Base-by-base conservation (phyloP, 2,797 vertebrate genomes). In the Synaphobranchus kaupii region DNA sequence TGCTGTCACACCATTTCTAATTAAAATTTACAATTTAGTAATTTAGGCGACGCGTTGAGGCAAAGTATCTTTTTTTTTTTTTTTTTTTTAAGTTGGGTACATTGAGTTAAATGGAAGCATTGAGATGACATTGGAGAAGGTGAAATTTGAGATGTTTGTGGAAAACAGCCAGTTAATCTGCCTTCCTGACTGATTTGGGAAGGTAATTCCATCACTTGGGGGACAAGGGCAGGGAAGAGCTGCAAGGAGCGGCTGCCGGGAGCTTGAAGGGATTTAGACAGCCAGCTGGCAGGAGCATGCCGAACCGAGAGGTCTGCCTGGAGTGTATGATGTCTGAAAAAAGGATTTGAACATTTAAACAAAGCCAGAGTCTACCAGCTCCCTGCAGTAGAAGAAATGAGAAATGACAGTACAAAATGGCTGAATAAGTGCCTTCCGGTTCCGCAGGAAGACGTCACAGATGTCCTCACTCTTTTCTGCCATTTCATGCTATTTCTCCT, bases 401-500 rank as follows among this genome's bases (percentile, higher is more conserved):
- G 6, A 52, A 28, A 48, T 48, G 63, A 66, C 78, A 25, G 50
- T 82, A 22, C 83, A 60, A 83, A 44, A 28, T 60, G 44, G 7
- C 10, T 48, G 66, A 52, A 54, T 47, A 58, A 47, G 28, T 71
- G 50, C 20, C 52, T 63, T 73, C 25, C 4, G 68, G 4, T 22
- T 44, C 50, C 8, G n/a, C 31, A 28, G 84, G n/a, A 50, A 71
- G 84, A 71, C 31, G n/a, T 54, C 58, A 25, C 54, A 47, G 60
- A 85, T 68, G 58, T 25, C 31, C 44, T 48, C 84, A n/a, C 5
- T 22, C 63, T 25, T 66, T 47, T 58, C 60, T 25, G 4, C 76
- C 20, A 25, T 48, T 54, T 60, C 84, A 84, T 15, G 58, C 63
- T 63, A 39, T 47, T 68, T 20, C 3, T 88, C 85, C 86, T 82